These are phyloP conservation scores for Bufo bufo DNA, from an alignment of 2,113 vertebrate species.

Conservation along the genomic window DNA sequence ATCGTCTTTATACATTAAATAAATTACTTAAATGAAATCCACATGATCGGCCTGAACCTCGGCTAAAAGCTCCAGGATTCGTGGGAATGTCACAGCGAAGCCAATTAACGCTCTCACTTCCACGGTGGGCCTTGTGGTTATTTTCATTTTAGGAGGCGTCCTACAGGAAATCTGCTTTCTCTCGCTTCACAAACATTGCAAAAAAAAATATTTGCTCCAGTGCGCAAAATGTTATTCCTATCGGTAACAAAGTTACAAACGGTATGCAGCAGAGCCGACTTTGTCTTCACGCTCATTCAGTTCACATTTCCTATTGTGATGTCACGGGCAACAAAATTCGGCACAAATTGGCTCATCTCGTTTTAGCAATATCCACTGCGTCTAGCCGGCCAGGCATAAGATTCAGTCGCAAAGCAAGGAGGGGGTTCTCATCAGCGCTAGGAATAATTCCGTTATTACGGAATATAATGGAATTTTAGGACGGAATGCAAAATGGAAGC, in stretches of 20 bases:
- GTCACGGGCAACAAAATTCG: too few relatives aligned
- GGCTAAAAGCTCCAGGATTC: slow-evolving; percentile 56
- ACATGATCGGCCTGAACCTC: neutral
- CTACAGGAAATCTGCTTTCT: slow-evolving; percentile 34
- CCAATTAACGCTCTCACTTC: slow-evolving; percentile 42
- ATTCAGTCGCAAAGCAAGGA: too few relatives aligned
- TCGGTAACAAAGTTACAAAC: too few relatives aligned
- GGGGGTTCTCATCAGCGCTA: too few relatives aligned
- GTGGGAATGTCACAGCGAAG: slow-evolving; percentile 35
- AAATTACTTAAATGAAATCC: slow-evolving; percentile 60
- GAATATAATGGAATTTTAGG: too few relatives aligned
- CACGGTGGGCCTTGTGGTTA: slow-evolving; percentile 59
- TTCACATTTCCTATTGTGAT: too few relatives aligned
- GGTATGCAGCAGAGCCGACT: neutral
- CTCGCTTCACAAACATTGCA: neutral
- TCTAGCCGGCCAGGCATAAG: too few relatives aligned
- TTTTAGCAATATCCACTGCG: too few relatives aligned
- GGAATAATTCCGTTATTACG: too few relatives aligned
- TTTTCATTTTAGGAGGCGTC: slow-evolving; percentile 55
- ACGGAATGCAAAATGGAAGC: too few relatives aligned
- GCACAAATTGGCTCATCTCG: too few relatives aligned
- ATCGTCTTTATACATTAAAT: slow-evolving; percentile 59
- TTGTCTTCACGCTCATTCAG: neutral
- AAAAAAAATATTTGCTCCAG: neutral
- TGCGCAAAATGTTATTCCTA: neutral